Conservation (phyloP, 1,140 invertebrate genomes). For the Pemphigus obesinymphae region DNA sequence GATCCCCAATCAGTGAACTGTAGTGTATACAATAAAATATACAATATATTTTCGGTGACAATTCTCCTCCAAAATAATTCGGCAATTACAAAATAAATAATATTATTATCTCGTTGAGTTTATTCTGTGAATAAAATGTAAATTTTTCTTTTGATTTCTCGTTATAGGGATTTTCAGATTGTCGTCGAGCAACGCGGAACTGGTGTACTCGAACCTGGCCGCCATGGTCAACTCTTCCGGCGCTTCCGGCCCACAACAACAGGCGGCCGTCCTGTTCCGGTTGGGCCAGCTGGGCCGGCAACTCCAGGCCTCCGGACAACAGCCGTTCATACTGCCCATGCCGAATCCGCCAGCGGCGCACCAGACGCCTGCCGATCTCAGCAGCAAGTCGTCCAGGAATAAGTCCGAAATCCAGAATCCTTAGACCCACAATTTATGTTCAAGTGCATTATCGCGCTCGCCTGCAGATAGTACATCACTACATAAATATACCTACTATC, state of each 20-base stretch:
- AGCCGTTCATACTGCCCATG: slow-evolving; percentile 28
- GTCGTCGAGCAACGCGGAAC: slow-evolving; percentile 21
- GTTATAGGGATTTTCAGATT: slow-evolving; percentile 12
- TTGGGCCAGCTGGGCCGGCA: slow-evolving; percentile 15
- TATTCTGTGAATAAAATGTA: too few species aligned
- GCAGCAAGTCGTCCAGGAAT: slow-evolving; percentile 37
- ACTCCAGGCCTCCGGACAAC: slow-evolving; percentile 21
- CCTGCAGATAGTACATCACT: neutral
- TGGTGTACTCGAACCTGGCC: slow-evolving; percentile 34
- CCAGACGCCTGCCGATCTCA: slow-evolving; percentile 42
- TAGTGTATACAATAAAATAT: too few species aligned
- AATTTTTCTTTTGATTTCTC: too few species aligned
- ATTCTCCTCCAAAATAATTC: too few species aligned
- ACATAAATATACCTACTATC: too few species aligned
- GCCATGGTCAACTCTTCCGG: slow-evolving; percentile 36
- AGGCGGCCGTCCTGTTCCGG: slow-evolving; percentile 25
- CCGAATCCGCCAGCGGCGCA: slow-evolving; percentile 42
- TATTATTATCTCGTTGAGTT: too few species aligned
- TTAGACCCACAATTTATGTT: neutral
- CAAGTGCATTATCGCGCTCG: neutral
- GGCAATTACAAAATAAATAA: too few species aligned
- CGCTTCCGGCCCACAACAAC: neutral
- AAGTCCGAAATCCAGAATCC: slow-evolving; percentile 20
- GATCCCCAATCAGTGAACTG: too few species aligned
- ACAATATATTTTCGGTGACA: too few species aligned